A percentile compares a stretch with the other conserved stretches of the same genome.
phyloP scores from a whole-genome alignment of 2,888 invertebrate species.

The Neocrepidodera transversa region DNA sequence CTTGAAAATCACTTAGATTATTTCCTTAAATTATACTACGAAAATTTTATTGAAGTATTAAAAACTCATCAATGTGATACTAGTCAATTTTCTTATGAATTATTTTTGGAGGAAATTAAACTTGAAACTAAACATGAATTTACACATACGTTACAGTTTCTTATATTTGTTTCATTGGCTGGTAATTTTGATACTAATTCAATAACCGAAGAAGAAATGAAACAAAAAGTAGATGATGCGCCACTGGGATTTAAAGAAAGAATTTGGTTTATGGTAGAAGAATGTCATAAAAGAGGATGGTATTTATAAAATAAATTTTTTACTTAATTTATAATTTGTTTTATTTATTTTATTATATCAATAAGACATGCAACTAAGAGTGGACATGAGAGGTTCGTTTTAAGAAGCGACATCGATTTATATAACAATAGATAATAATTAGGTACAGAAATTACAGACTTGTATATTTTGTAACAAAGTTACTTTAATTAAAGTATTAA shows the following conservation, averaged over 20 bases:
- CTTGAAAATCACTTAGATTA: constrained; percentile 58
- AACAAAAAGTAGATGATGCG: constrained; percentile 23
- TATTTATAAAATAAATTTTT: constrained; percentile 15
- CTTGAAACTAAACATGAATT: constrained; percentile 55
- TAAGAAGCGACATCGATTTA: too few species aligned
- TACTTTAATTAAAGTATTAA: too few species aligned
- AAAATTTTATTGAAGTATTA: constrained; percentile 58
- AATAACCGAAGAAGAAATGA: constrained; percentile 9
- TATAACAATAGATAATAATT: too few species aligned
- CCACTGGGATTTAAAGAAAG: constrained; percentile 39
- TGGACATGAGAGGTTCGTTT: too few species aligned
- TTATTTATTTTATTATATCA: too few species aligned
- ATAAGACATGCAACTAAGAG: too few species aligned
- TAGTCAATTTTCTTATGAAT: constrained; percentile 47
- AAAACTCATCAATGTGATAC: constrained; percentile 22
- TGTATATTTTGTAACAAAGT: too few species aligned
- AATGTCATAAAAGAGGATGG: constrained; percentile 45
- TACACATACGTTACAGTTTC: constrained; percentile 59
- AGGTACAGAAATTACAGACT: too few species aligned
- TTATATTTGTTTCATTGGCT: constrained; percentile 28
- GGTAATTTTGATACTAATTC: constrained; percentile 26
- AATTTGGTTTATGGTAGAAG: constrained; percentile 37
- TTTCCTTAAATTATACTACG: constrained; percentile 62
- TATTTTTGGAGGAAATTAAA: constrained; percentile 56
- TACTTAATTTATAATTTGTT: too few species aligned